A percentile compares a stretch with the other conserved stretches of the same genome.
phyloP scores from a whole-genome alignment of 1,140 invertebrate genomes.

The Teleopsis dalmanni region DNA sequence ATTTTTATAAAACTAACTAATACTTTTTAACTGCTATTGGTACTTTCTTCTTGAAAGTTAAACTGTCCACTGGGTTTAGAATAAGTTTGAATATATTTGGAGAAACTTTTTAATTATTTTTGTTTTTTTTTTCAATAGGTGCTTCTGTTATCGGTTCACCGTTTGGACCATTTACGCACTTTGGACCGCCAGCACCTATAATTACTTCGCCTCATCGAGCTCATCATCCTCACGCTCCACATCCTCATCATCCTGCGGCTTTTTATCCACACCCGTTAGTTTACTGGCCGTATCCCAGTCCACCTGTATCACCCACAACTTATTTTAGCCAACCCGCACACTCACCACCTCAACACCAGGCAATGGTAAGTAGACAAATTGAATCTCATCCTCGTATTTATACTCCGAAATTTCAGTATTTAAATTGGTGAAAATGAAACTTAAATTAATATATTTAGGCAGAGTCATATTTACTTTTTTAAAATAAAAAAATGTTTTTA shows the following conservation, averaged over 20 bases:
- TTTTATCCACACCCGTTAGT: conserved; percentile 56
- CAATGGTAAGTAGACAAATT: conserved; percentile 42
- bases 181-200: conserved; percentile 20
- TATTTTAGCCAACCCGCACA: conserved; percentile 62
- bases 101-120: conserved; percentile 1
- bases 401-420: not conserved
- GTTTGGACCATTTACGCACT: conserved; percentile 31
- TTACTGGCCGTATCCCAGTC: conserved; percentile 87
- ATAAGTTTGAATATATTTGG: too few relatives aligned
- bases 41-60: too few relatives aligned
- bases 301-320: conserved; percentile 80
- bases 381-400: not conserved
- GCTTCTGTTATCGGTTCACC: conserved; percentile 33
- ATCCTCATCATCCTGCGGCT: conserved; percentile 32
- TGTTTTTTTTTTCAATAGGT: conserved; percentile 18
- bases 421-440: too few relatives aligned
- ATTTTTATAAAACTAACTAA: too few relatives aligned
- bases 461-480: too few relatives aligned
- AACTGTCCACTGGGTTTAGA: too few relatives aligned
- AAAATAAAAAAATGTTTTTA: too few relatives aligned
- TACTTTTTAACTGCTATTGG: too few relatives aligned
- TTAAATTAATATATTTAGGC: too few relatives aligned
- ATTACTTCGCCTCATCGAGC: conserved; percentile 44
- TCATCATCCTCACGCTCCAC: conserved; percentile 40
- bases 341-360: conserved; percentile 46